These are phyloP conservation scores for Galaxias olidus DNA, from an alignment of 2,797 vertebrate genomes.

Conservation along the genomic window DNA sequence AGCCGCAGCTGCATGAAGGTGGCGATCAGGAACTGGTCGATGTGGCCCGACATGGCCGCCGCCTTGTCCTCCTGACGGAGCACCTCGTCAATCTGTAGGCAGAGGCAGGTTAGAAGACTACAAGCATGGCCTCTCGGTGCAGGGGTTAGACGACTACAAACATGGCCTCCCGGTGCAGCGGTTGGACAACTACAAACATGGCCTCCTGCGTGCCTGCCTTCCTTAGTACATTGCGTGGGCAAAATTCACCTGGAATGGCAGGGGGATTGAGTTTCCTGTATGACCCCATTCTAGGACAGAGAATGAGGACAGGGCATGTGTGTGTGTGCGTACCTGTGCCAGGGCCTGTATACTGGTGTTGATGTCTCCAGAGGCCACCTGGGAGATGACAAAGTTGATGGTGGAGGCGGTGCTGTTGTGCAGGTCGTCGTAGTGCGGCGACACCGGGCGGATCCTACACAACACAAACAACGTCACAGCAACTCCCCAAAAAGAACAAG, in stretches of 20 bases:
- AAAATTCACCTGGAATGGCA: no score
- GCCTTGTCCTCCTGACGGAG: constrained; percentile 95
- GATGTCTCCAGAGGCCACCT: constrained; percentile 96
- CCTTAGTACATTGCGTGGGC: no score
- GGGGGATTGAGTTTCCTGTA: no score
- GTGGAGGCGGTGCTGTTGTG: constrained; percentile 97
- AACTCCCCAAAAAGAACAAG: not conserved
- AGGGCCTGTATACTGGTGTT: constrained; percentile 96
- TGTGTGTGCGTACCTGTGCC: constrained; percentile 82
- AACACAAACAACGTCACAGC: not conserved
- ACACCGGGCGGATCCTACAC: constrained; percentile 87
- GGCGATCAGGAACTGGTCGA: constrained; percentile 97
- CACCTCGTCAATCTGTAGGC: constrained; percentile 91
- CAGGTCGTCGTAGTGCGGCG: constrained; percentile 94
- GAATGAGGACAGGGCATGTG: not conserved
- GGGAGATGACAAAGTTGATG: constrained; percentile 98
- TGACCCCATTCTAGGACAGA: not conserved
- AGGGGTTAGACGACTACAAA: not conserved
- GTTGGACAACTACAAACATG: not conserved
- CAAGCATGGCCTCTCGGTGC: no score
- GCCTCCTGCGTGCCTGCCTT: no score
- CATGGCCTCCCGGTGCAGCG: no score
- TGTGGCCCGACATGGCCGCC: constrained; percentile 97
- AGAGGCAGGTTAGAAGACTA: not conserved
- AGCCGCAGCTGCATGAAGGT: constrained; percentile 97